phyloP scores from a whole-genome alignment of 2,113 vertebrate genomes.

The Callopanchax toddi region DNA sequence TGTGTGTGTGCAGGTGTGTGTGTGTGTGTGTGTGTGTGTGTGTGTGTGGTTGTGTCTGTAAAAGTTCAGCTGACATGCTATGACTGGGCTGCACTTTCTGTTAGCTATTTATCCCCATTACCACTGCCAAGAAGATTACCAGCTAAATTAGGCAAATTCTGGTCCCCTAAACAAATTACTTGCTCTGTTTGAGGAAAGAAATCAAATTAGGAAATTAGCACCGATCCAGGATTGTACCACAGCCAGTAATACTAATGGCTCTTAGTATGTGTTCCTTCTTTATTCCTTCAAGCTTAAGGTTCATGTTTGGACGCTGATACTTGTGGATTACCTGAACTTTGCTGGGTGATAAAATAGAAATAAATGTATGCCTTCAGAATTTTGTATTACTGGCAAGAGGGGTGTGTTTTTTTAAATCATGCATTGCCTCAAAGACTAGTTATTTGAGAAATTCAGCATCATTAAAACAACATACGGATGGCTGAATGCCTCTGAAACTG shows the following conservation, averaged over 20 bases:
- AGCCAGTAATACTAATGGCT: conserved; percentile 55
- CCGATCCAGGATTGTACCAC: conserved; percentile 57
- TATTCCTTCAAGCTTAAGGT: conserved; percentile 36
- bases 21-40: neutral
- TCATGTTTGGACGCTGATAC: conserved; percentile 22
- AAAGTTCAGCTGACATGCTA: conserved; percentile 48
- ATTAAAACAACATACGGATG: conserved; percentile 6
- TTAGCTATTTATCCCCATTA: conserved; percentile 73
- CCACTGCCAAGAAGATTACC: conserved; percentile 75
- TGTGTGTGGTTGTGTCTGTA: conserved; percentile 6
- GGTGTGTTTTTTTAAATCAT: conserved; percentile 2
- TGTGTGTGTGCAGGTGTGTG: no score
- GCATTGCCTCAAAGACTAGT: conserved; percentile 26
- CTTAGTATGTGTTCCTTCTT: conserved; percentile 45
- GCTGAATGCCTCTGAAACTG: conserved; percentile 10
- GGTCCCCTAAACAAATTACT: conserved; percentile 78
- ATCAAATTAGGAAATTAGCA: conserved; percentile 76
- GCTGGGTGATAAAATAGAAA: conserved; percentile 18
- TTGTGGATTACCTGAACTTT: conserved; percentile 33
- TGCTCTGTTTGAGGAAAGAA: conserved; percentile 78
- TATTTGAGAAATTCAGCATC: conserved; percentile 36
- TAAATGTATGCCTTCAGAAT: conserved; percentile 10
- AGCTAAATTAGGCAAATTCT: conserved; percentile 78
- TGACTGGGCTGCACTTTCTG: conserved; percentile 64
- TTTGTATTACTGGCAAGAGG: conserved; percentile 3